Conservation (phyloP, 1,140 invertebrate genomes). For the Zaprionus nigranus region DNA sequence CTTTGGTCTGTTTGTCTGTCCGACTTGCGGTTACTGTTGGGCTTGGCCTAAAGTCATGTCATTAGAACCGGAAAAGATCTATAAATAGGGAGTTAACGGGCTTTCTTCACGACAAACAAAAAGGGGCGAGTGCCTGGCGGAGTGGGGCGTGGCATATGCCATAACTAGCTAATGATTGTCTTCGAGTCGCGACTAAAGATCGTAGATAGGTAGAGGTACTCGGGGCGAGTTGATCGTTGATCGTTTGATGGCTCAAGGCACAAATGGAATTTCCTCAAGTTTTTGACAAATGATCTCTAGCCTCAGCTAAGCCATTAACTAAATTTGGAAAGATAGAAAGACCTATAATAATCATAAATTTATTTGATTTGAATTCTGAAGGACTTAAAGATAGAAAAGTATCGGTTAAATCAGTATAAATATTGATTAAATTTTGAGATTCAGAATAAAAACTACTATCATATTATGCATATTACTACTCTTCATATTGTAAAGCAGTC, state of each 20-base stretch:
- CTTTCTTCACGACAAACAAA: slow-evolving; percentile 46
- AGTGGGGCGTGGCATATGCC: slow-evolving; percentile 28
- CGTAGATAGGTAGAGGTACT: neutral
- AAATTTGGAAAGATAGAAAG: neutral
- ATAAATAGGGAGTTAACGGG: slow-evolving; percentile 51
- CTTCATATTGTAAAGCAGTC: neutral
- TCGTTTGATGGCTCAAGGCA: slow-evolving; percentile 16
- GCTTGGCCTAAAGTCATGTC: slow-evolving; percentile 46
- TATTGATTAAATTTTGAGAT: neutral
- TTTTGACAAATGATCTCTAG: neutral
- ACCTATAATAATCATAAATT: neutral
- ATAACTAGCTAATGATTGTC: slow-evolving; percentile 48
- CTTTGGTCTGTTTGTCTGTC: neutral
- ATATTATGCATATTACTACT: neutral
- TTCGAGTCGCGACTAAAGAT: slow-evolving; percentile 15
- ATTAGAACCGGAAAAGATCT: slow-evolving; percentile 59
- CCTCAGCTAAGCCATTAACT: slow-evolving; percentile 3
- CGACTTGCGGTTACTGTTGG: slow-evolving; percentile 23
- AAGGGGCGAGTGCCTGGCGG: slow-evolving; percentile 1
- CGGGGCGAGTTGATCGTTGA: slow-evolving; percentile 15
- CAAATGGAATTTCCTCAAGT: neutral
- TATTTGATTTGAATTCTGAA: neutral
- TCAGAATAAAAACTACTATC: neutral
- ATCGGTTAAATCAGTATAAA: no score
- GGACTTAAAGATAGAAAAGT: neutral